Base-by-base conservation (phyloP, 2,797 vertebrate species). In the Hylomyscus alleni region DNA sequence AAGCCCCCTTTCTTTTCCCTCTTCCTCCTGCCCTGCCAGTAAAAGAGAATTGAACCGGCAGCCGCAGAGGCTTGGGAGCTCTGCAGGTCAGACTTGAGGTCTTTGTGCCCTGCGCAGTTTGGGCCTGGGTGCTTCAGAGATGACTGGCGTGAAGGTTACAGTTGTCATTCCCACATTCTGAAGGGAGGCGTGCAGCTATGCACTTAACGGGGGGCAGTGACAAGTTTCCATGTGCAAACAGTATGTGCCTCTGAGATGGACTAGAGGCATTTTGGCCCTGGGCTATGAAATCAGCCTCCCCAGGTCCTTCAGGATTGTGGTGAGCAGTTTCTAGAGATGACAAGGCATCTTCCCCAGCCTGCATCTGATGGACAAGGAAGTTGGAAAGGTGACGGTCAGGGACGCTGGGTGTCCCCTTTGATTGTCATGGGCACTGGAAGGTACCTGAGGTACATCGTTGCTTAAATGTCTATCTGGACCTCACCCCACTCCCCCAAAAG, bases 91-190 rank as follows among this genome's bases (percentile, higher is more conserved):
- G 91, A 96, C 90, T 54, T 94, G 83, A 69, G 91, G 90, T 73
- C 88, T 96, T 97, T 92, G 92, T 95, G 86, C 72, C 90, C 76
- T 73, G 78, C 90, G 34, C 31, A 20, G 58, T 90, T 90, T 95
- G 96, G 86, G 89, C 80, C 82, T 62, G 80, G 76, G 20, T 93
- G 78, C 94, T 93, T 67, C 17, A 1, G 96, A 96, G 84, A 93
- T 96, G 95, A 97, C 97, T 96, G 96, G 90, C 87, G 62, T 95
- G 96, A 96, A 96, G 92, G 94, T 95, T 97, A 95, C 94, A 97
- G 75, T 97, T 96, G 96, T 97, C 96, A 94, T 90, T 94, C 90
- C 34, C 75, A 89, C 82, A 65, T 97, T 95, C 97, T 81, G 90
- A 97, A 97, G 92, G 93, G 75, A 37, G 90, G 62, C 56, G 82